Percentiles rank a stretch among this genome's conserved stretches.
phyloP scores from a whole-genome alignment of 2,888 invertebrate genomes.

The Lasioglossum zephyrum region DNA sequence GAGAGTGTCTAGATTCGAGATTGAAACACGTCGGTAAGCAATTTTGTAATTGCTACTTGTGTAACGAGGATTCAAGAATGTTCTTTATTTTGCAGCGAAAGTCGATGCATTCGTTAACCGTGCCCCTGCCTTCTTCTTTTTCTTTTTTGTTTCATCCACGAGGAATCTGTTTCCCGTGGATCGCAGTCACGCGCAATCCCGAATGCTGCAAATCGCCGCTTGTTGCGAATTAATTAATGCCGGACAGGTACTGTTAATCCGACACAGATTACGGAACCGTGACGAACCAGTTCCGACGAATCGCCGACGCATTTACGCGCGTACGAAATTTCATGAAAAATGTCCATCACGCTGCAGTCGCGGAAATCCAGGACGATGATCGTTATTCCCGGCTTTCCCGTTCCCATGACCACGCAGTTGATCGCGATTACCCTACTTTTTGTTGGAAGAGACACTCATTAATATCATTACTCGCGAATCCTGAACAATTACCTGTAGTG shows the following conservation, averaged over 20 bases:
- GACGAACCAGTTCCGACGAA: conserved; percentile 64
- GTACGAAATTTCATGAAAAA: conserved; percentile 55
- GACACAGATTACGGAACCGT: conserved; percentile 66
- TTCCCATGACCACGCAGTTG: conserved; percentile 10
- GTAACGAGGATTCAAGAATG: neutral
- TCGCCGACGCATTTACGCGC: conserved; percentile 52
- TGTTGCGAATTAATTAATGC: conserved; percentile 36
- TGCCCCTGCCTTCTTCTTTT: neutral
- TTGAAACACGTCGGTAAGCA: neutral
- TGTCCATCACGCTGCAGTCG: conserved; percentile 38
- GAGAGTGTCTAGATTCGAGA: neutral
- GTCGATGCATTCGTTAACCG: conserved; percentile 11
- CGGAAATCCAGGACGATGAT: conserved; percentile 44
- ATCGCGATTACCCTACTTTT: conserved; percentile 52
- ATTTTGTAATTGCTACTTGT: neutral
- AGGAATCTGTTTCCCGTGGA: neutral
- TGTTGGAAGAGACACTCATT: conserved; percentile 2
- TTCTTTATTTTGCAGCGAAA: conserved; percentile 22
- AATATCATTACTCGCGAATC: conserved; percentile 13
- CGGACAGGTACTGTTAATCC: conserved; percentile 62
- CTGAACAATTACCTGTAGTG: neutral
- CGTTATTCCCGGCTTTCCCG: conserved; percentile 22
- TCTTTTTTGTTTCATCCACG: neutral
- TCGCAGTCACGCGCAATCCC: neutral
- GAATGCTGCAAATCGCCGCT: neutral